phyloP scores from a whole-genome alignment of 2,797 vertebrate genomes.

The Neosilurus mollespiculum region DNA sequence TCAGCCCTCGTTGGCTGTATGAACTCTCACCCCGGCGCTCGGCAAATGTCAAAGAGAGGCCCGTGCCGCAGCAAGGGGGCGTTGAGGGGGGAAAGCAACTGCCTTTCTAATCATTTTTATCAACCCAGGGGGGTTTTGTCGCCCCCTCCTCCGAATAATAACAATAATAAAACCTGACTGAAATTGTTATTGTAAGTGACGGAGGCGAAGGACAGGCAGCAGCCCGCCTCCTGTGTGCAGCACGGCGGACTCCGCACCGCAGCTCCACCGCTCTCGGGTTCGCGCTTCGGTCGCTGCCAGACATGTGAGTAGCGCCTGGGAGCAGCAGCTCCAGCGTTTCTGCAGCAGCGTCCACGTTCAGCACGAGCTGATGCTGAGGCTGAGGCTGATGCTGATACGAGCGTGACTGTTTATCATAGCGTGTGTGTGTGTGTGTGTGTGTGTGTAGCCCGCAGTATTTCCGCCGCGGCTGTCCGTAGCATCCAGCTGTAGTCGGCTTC shows the following conservation, averaged over 20 bases:
- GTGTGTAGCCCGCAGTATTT: conserved; percentile 41
- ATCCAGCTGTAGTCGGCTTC: conserved; percentile 53
- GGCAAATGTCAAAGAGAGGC: conserved; percentile 83
- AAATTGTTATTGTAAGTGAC: conserved; percentile 62
- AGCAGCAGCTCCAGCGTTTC: neutral
- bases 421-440: conserved; percentile 8
- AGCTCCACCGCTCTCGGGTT: conserved; percentile 62
- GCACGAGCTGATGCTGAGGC: neutral
- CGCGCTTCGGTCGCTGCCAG: conserved; percentile 68
- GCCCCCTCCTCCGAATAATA: neutral
- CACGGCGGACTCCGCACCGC: conserved; percentile 45
- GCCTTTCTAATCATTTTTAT: conserved; percentile 63
- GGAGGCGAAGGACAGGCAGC: conserved; percentile 33
- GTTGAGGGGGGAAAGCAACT: conserved; percentile 64
- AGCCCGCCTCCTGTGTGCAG: conserved; percentile 19
- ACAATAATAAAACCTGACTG: conserved; percentile 43
- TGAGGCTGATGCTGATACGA: conserved; percentile 8
- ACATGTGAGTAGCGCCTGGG: conserved; percentile 77
- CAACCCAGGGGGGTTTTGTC: conserved; percentile 54
- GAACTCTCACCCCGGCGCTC: conserved; percentile 82
- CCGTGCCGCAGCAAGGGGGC: conserved; percentile 81
- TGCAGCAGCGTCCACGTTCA: neutral
- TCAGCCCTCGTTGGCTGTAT: conserved; percentile 77
- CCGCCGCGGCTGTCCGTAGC: conserved; percentile 44
- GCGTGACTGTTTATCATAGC: neutral